Evolutionary conservation across 2,113 vertebrate species (phyloP).

Genomic region (Stigmatopora argus): DNA sequence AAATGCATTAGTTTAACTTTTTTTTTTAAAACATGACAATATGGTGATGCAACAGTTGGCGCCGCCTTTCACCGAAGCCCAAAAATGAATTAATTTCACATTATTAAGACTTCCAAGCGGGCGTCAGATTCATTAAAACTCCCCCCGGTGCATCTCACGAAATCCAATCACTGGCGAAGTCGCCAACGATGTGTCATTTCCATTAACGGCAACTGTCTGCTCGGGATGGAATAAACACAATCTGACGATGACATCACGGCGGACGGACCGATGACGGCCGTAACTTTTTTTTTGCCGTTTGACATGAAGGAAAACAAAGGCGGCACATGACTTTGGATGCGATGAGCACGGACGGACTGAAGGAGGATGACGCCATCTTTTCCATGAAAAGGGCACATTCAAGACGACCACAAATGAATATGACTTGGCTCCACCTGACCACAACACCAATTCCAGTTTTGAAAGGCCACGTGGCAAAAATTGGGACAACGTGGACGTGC

Average conservation of each 20-base stretch:
- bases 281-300: neutral
- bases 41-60: neutral
- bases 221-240: neutral
- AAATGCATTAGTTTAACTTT: neutral
- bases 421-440: constrained; percentile 53
- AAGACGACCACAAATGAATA: constrained; percentile 50
- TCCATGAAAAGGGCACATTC: constrained; percentile 10
- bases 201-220: constrained; percentile 1
- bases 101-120: constrained; percentile 11
- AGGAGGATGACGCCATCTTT: constrained; percentile 21
- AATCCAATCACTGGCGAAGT: neutral
- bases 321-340: constrained; percentile 8
- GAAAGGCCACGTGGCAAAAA: constrained; percentile 33
- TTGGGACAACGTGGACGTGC: constrained; percentile 26
- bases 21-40: neutral
- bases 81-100: constrained; percentile 1
- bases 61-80: neutral
- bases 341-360: constrained; percentile 24
- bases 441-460: constrained; percentile 63
- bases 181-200: neutral
- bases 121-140: constrained; percentile 6
- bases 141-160: neutral
- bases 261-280: neutral
- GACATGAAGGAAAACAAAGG: neutral
- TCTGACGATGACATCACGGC: neutral